These are phyloP conservation scores for Catocala sponsa DNA, from an alignment of 2,888 invertebrate genomes.

Conservation along the genomic window DNA sequence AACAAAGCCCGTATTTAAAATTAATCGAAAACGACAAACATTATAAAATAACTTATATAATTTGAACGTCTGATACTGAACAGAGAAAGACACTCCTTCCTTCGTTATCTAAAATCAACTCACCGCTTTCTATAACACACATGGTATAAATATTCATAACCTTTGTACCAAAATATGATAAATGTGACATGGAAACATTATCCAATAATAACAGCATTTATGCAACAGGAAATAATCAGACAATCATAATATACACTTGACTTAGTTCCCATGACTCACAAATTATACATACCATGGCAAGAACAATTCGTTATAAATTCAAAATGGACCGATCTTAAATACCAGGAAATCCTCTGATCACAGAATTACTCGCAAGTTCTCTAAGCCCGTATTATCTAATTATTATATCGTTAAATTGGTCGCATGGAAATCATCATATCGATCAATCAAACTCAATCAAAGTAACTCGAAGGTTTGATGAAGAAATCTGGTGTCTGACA, in stretches of 20 bases:
- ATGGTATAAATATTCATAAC: no score
- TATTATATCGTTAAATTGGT: neutral
- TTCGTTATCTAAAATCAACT: no score
- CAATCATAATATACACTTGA: neutral
- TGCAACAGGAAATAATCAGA: neutral
- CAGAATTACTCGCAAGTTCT: constrained; percentile 1
- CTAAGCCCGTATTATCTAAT: constrained; percentile 4
- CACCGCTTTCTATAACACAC: no score
- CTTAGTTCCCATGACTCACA: constrained; percentile 6
- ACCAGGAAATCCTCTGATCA: constrained; percentile 10
- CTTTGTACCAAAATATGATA: no score
- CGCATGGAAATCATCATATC: neutral
- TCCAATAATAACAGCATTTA: no score
- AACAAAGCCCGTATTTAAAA: no score
- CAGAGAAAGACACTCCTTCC: no score
- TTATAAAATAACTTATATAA: no score
- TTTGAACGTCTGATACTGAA: no score
- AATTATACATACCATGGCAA: constrained; percentile 4
- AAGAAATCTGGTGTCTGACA: constrained; percentile 1
- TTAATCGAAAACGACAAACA: no score
- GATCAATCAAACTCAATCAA: neutral
- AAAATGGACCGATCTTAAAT: constrained; percentile 1
- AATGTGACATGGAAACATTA: no score
- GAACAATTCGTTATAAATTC: constrained; percentile 1
- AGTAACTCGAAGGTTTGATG: neutral